Evolutionary conservation across 2,888 invertebrate species (phyloP).

Genomic region (Dynastes hyllus): DNA sequence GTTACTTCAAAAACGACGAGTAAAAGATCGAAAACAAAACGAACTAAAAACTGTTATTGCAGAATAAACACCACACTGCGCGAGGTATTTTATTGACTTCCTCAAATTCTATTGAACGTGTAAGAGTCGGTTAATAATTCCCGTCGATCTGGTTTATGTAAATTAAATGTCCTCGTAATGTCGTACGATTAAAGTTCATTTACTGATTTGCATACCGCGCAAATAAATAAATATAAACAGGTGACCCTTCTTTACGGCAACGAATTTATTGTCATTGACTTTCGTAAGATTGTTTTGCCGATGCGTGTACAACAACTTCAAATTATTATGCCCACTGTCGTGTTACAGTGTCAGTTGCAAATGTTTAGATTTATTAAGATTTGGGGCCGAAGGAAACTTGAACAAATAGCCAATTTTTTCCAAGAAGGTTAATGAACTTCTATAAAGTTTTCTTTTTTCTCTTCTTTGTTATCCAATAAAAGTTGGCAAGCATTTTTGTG

Average conservation of each 20-base stretch:
- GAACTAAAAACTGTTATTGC: conserved; percentile 22
- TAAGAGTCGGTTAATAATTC: conserved; percentile 37
- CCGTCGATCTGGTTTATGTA: conserved; percentile 43
- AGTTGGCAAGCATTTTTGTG: too few species aligned
- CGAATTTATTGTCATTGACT: conserved; percentile 33
- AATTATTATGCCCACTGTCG: background rate
- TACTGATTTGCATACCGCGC: conserved; percentile 49
- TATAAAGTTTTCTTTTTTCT: too few species aligned
- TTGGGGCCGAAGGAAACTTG: too few species aligned
- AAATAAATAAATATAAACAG: conserved; percentile 50
- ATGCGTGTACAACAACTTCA: background rate
- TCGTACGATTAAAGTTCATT: conserved; percentile 45
- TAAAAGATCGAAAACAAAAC: background rate
- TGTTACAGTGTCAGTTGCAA: too few species aligned
- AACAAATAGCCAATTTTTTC: too few species aligned
- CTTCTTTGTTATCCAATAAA: too few species aligned
- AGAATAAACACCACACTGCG: conserved; percentile 3
- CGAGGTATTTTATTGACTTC: conserved; percentile 32
- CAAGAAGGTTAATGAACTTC: too few species aligned
- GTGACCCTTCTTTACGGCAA: conserved; percentile 44
- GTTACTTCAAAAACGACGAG: background rate
- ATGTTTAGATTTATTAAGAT: too few species aligned
- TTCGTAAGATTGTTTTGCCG: conserved; percentile 4
- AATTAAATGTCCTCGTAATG: conserved; percentile 48
- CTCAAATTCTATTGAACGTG: conserved; percentile 43